These are phyloP conservation scores for Cataglyphis livida DNA, from an alignment of 2,888 invertebrate species.

Conservation along the genomic window DNA sequence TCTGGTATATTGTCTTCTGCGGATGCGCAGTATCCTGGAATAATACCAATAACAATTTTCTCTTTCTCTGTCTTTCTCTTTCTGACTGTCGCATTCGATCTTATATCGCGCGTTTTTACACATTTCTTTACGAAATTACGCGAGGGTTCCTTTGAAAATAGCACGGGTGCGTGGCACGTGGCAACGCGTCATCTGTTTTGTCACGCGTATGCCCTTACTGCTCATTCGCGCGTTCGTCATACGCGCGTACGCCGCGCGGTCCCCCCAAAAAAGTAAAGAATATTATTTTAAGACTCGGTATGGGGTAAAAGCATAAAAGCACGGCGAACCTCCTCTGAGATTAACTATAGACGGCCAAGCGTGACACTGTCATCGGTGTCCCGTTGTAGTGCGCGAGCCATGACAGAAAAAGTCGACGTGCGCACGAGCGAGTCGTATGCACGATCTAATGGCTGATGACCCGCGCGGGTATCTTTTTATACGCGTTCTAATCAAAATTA, in stretches of 20 bases:
- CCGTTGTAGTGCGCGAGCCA: constrained; percentile 64
- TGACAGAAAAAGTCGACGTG: constrained; percentile 68
- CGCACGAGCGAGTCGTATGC: constrained; percentile 55
- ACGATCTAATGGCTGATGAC: background rate
- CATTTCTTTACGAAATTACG: constrained; percentile 40
- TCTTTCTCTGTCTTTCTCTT: background rate
- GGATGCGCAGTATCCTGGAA: constrained; percentile 79
- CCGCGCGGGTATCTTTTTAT: background rate
- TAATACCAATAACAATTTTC: background rate
- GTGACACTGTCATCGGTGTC: constrained; percentile 69
- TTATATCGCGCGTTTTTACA: constrained; percentile 24
- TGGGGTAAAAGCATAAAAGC: constrained; percentile 82
- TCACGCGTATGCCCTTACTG: constrained; percentile 68
- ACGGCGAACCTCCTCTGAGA: constrained; percentile 85
- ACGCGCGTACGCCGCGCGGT: constrained; percentile 60
- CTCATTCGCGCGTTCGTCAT: constrained; percentile 18
- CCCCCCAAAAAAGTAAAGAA: constrained; percentile 79
- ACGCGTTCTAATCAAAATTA: background rate
- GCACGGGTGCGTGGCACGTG: constrained; percentile 84
- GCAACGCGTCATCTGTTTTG: constrained; percentile 74
- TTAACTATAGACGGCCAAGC: constrained; percentile 77
- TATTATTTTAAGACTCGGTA: constrained; percentile 85
- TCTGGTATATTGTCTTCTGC: constrained; percentile 80
- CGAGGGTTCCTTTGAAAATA: constrained; percentile 68
- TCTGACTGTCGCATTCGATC: constrained; percentile 13